Conservation (phyloP, 2,113 vertebrate genomes). For the Cynopterus brachyotis region DNA sequence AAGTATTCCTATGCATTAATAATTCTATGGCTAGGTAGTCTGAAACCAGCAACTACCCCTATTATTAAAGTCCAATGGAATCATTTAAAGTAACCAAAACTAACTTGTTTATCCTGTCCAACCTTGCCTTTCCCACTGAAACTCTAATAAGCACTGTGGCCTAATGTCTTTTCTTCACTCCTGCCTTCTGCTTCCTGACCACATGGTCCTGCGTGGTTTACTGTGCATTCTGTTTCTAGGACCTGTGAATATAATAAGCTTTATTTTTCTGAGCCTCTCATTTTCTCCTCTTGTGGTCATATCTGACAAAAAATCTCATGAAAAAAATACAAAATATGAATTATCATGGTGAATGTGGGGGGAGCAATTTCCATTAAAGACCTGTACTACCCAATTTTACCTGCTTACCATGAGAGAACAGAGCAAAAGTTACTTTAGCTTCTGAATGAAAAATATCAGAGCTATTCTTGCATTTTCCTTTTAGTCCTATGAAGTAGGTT, state of each 20-base stretch:
- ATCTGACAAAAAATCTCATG: background rate
- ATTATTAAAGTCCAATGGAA: background rate
- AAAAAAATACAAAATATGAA: background rate
- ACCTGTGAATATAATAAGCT: background rate
- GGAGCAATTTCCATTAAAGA: background rate
- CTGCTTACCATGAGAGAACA: background rate
- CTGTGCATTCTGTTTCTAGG: background rate
- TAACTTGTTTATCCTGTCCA: background rate
- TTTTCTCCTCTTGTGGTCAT: background rate
- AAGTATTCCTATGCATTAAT: background rate
- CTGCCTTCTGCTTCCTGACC: background rate
- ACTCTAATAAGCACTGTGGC: background rate
- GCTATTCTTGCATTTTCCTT: background rate
- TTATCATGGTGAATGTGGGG: background rate
- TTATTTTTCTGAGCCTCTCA: background rate
- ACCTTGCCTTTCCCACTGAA: background rate
- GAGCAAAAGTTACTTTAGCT: background rate
- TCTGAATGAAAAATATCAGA: constrained; percentile 24
- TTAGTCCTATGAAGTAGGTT: background rate
- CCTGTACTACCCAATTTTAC: background rate
- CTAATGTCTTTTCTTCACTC: background rate
- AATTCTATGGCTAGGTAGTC: background rate
- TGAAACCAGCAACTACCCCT: background rate
- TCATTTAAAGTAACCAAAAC: background rate
- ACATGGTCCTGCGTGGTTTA: accelerated